Base-by-base conservation (phyloP, 2,888 invertebrate species). In the Cephalotes varians region DNA sequence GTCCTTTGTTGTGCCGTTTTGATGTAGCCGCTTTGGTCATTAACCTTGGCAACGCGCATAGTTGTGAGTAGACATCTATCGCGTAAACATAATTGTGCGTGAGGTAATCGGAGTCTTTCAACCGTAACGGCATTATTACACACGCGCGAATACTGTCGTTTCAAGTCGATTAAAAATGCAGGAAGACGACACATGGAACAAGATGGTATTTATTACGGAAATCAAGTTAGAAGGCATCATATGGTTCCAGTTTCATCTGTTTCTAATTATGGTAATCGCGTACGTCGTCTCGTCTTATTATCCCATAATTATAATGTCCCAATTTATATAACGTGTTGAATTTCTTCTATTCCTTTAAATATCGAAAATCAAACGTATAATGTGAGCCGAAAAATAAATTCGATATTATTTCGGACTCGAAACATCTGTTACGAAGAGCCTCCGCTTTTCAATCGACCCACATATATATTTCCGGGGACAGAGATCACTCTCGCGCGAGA, bases 11-110 rank as follows among this genome's bases (percentile, higher is more conserved):
- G 60, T 69, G 49, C 7, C 10, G 21, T 28, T 69, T 44, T 18
- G 69, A 34, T 34, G 51, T 37, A 37, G 74, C 34, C 37, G 49
- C 51, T 49, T 65, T 76, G 76, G 40, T 65, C 76, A 65, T 51
- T 65, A 76, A 65, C 37, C 65, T 65, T 74, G 44, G 37, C 25
- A 18, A 37, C 62, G 34, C 34, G 25, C 21, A 69, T 47, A 44
- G 15, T 49, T 28, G 64, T 6, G 25, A 51, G 37, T 9, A 65
- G 37, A 76, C 25, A 18, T 37, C 25, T 65, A 40, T 64, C 56
- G 34, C 25, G 40, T 76, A 51, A 76, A 51, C 37, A 51, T 49
- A 76, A 76, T 76, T 76, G 62, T 64, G 64, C 37, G 37, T 51
- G 65, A 28, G 6, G 44, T 74, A 74, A 60, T n/a, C 15, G 58